Conservation (phyloP, 1,140 invertebrate species). For the Pemphigus obesinymphae region DNA sequence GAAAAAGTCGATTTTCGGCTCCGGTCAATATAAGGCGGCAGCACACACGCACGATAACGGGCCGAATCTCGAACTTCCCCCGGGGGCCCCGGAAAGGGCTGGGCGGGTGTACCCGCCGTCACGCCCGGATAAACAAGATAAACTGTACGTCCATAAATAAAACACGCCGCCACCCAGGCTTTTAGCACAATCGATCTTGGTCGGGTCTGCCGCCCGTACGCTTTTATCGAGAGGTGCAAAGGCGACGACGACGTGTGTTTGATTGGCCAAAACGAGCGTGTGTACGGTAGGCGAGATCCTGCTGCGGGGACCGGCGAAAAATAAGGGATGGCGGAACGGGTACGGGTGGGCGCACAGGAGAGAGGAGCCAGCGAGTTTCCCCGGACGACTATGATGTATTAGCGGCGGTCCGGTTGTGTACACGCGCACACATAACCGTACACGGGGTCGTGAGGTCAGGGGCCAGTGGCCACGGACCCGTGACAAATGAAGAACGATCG, state of each 20-base stretch:
- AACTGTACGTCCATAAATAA: slow-evolving; percentile 35
- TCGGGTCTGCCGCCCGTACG: background rate
- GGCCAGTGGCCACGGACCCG: slow-evolving; percentile 36
- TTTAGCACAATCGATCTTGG: slow-evolving; percentile 40
- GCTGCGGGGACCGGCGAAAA: no score
- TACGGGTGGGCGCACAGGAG: background rate
- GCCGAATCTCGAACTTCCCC: background rate
- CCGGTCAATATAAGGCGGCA: background rate
- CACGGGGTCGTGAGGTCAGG: slow-evolving; percentile 33
- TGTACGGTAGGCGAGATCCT: no score
- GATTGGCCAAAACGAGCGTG: slow-evolving; percentile 22
- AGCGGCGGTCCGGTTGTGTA: slow-evolving; percentile 24
- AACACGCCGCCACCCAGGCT: slow-evolving; percentile 39
- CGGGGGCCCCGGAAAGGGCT: no score
- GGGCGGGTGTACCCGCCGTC: background rate
- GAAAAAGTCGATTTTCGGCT: slow-evolving; percentile 10
- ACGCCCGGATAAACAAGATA: slow-evolving; percentile 2
- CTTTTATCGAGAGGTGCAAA: slow-evolving; percentile 26
- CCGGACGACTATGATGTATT: slow-evolving; percentile 36
- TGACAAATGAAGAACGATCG: slow-evolving; percentile 42
- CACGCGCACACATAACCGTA: background rate
- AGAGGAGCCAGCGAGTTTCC: background rate
- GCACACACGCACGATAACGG: background rate
- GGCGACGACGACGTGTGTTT: slow-evolving; percentile 27
- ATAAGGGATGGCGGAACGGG: background rate